Conservation (phyloP, 2,797 vertebrate genomes). For the Karalla daura region DNA sequence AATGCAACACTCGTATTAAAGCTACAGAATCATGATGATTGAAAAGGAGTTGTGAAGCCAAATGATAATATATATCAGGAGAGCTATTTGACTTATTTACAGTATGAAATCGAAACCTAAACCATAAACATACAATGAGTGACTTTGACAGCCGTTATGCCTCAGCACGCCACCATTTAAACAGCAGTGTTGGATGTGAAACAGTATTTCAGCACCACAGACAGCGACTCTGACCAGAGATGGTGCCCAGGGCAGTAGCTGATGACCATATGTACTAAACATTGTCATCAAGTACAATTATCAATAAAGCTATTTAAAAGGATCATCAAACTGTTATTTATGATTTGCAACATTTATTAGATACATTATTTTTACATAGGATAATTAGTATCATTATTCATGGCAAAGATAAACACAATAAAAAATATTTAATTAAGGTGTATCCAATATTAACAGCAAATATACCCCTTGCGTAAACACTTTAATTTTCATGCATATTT, state of each 20-base stretch:
- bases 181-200: background rate
- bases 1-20: too few species aligned
- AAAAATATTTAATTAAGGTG: background rate
- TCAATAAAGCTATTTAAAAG: too few species aligned
- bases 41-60: too few species aligned
- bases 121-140: too few species aligned
- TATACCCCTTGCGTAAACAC: background rate
- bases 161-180: background rate
- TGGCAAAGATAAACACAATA: background rate
- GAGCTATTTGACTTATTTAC: too few species aligned
- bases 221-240: conserved; percentile 32
- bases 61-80: too few species aligned
- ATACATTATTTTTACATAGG: background rate
- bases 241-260: too few species aligned
- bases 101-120: background rate
- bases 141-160: background rate
- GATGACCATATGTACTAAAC: too few species aligned
- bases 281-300: too few species aligned
- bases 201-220: conserved; percentile 59
- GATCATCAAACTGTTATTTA: too few species aligned
- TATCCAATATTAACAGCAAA: background rate
- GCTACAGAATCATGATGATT: too few species aligned
- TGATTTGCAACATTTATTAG: too few species aligned
- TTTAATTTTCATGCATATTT: background rate
- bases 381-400: background rate